A percentile compares a stretch with the other conserved stretches of the same genome.
phyloP scores from a whole-genome alignment of 1,140 invertebrate species.

The Anadara kagoshimensis region DNA sequence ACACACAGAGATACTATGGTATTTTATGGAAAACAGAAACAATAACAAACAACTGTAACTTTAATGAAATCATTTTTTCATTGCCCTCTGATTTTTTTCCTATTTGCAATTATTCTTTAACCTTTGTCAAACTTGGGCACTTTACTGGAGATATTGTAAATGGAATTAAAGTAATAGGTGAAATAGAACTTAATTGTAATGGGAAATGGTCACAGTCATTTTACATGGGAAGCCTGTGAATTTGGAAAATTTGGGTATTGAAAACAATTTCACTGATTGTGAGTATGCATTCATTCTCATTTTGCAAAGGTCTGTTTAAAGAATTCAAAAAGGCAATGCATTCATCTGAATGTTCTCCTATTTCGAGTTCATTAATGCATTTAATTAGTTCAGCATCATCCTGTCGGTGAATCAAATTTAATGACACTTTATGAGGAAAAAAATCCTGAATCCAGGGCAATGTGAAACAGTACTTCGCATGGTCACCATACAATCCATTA shows the following conservation, averaged over 20 bases:
- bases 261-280: too few relatives aligned
- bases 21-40: background rate
- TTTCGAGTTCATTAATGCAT: constrained; percentile 15
- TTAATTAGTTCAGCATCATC: constrained; percentile 9
- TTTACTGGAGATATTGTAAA: too few relatives aligned
- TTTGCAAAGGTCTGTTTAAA: constrained; percentile 1
- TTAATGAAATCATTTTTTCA: too few relatives aligned
- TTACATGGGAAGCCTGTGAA: too few relatives aligned
- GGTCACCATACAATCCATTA: constrained; percentile 28
- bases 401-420: constrained; percentile 10
- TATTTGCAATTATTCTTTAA: too few relatives aligned
- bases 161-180: too few relatives aligned
- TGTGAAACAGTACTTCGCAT: constrained; percentile 17
- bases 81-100: too few relatives aligned
- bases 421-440: constrained; percentile 15
- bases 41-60: too few relatives aligned
- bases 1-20: background rate
- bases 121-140: too few relatives aligned
- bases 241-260: too few relatives aligned
- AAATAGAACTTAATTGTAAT: too few relatives aligned
- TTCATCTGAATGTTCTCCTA: constrained; percentile 19
- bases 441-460: background rate
- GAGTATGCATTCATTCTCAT: constrained; percentile 9
- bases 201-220: too few relatives aligned
- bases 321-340: constrained; percentile 8